phyloP scores from a whole-genome alignment of 2,797 vertebrate species.

The Artibeus jamaicensis region DNA sequence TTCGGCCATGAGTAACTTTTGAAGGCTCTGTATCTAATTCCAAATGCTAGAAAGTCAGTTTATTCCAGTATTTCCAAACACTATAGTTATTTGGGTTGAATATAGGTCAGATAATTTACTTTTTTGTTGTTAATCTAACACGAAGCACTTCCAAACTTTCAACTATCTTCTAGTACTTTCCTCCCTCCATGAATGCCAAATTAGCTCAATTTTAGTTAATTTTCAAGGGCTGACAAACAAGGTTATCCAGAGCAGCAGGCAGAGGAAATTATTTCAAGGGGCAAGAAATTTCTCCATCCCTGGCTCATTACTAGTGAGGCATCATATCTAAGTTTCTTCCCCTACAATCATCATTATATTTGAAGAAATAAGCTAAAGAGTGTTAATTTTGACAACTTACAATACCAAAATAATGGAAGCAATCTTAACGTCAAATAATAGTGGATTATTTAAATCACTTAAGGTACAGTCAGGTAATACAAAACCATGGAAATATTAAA shows the following conservation, averaged over 20 bases:
- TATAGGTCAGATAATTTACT: background rate
- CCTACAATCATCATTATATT: background rate
- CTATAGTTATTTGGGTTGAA: background rate
- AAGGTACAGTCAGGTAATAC: background rate
- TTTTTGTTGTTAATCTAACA: background rate
- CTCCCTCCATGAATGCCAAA: background rate
- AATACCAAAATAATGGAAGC: background rate
- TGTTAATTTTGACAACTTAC: background rate
- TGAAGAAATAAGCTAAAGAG: background rate
- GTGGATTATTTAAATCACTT: background rate
- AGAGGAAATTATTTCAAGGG: background rate
- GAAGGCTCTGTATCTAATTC: background rate
- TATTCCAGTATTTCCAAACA: background rate
- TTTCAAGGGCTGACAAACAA: background rate
- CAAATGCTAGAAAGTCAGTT: background rate
- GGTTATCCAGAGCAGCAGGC: background rate
- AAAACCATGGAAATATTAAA: background rate
- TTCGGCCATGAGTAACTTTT: background rate
- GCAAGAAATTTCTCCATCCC: background rate
- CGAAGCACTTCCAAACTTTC: background rate
- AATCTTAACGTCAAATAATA: background rate
- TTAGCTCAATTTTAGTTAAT: background rate
- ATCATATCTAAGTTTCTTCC: background rate
- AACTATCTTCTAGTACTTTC: background rate
- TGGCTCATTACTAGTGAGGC: background rate